A percentile compares a stretch with the other conserved stretches of the same genome.
phyloP scores from a whole-genome alignment of 1,140 invertebrate species.

The Cherax quadricarinatus region DNA sequence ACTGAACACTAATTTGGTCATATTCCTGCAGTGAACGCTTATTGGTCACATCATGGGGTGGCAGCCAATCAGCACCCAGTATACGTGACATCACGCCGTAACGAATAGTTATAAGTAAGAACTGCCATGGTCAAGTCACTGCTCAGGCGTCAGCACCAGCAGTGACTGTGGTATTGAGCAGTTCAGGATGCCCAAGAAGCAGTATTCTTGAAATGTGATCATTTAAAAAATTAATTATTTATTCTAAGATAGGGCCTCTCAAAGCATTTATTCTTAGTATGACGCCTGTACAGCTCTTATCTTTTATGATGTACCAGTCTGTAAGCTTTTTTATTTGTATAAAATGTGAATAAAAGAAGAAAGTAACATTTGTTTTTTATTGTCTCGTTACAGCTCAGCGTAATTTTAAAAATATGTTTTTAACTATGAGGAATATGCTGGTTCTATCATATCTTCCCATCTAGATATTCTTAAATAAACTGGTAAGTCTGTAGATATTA shows the following conservation, averaged over 20 bases:
- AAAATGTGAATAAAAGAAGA: constrained; percentile 67
- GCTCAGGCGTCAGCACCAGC: constrained; percentile 25
- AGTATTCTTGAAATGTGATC: constrained; percentile 70
- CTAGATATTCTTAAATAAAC: too few relatives aligned
- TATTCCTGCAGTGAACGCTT: neutral
- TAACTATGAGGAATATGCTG: too few relatives aligned
- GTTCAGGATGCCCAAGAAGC: constrained; percentile 62
- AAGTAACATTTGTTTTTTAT: neutral
- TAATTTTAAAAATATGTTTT: too few relatives aligned
- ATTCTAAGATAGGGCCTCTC: constrained; percentile 44
- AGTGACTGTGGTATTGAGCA: constrained; percentile 67
- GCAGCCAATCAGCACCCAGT: neutral
- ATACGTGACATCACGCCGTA: neutral
- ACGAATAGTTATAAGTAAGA: constrained; percentile 15
- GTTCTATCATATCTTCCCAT: too few relatives aligned
- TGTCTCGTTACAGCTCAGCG: too few relatives aligned
- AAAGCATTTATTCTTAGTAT: constrained; percentile 27
- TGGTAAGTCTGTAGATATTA: too few relatives aligned
- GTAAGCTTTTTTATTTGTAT: constrained; percentile 57
- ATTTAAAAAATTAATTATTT: constrained; percentile 54
- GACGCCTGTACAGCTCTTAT: constrained; percentile 53
- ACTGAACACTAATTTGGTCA: neutral
- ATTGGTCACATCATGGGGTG: neutral
- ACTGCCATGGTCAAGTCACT: constrained; percentile 71
- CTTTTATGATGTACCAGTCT: constrained; percentile 41